Evolutionary conservation across 2,797 vertebrate genomes (phyloP).

Genomic region (Tarsius wallacei): DNA sequence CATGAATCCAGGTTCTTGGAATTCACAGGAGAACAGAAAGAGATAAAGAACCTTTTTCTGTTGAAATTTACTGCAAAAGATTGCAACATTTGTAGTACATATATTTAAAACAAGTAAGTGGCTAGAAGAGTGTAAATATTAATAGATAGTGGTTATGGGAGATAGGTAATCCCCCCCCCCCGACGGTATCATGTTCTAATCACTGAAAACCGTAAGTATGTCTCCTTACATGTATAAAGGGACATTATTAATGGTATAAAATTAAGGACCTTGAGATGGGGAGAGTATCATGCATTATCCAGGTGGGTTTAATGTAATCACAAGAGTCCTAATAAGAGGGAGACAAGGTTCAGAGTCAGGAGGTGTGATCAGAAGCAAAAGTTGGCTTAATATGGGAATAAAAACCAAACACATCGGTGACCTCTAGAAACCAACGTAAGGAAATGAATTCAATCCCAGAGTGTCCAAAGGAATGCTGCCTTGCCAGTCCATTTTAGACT

Average conservation of each 20-base stretch:
- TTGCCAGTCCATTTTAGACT: background rate
- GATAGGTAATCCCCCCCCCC: background rate
- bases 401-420: background rate
- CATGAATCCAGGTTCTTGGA: background rate
- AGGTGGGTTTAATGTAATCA: background rate
- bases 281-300: background rate
- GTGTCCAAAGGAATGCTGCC: background rate
- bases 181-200: background rate
- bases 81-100: background rate
- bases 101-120: background rate
- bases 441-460: background rate
- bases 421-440: background rate
- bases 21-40: background rate
- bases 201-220: background rate
- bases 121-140: background rate
- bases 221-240: background rate
- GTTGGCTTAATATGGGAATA: background rate
- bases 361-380: background rate
- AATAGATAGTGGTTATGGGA: background rate
- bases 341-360: background rate
- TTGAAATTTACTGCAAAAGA: background rate
- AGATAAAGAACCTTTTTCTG: background rate
- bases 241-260: background rate
- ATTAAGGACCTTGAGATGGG: background rate
- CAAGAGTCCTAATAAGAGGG: background rate